These are phyloP conservation scores for Neodiprion lecontei DNA, from an alignment of 1,140 invertebrate species.

Conservation along the genomic window DNA sequence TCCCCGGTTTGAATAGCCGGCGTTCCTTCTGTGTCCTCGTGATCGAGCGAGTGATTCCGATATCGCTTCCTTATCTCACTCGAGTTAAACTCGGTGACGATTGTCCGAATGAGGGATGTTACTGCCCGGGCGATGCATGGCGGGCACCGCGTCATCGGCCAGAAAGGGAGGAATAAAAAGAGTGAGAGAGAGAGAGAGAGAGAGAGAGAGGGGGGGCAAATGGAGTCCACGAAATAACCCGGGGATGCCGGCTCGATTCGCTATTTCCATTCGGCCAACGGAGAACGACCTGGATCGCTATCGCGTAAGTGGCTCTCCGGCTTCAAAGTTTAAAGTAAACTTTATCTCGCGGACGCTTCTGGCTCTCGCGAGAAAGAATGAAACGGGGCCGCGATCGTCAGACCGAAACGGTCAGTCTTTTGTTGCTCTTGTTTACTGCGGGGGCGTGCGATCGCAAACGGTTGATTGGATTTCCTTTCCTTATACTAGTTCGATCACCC, in stretches of 20 bases:
- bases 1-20: conserved; percentile 46
- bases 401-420: conserved; percentile 55
- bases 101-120: conserved; percentile 37
- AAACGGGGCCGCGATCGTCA: conserved; percentile 28
- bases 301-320: conserved; percentile 28
- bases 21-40: conserved; percentile 43
- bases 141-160: conserved; percentile 8
- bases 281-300: conserved; percentile 3
- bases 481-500: not conserved
- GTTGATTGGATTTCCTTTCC: conserved; percentile 50
- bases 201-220: too few species aligned
- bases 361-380: conserved; percentile 46
- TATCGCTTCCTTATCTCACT: conserved; percentile 45
- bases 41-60: conserved; percentile 51
- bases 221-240: not conserved
- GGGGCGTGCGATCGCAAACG: conserved; percentile 52
- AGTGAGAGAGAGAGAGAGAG: too few species aligned
- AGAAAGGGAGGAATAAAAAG: too few species aligned
- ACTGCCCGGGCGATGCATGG: not conserved
- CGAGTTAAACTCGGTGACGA: conserved; percentile 36
- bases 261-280: not conserved
- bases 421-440: conserved; percentile 59
- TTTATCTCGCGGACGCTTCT: conserved; percentile 53
- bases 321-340: conserved; percentile 60
- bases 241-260: not conserved